Conservation (phyloP, 2,888 invertebrate genomes). For the Bhutanitis thaidina region DNA sequence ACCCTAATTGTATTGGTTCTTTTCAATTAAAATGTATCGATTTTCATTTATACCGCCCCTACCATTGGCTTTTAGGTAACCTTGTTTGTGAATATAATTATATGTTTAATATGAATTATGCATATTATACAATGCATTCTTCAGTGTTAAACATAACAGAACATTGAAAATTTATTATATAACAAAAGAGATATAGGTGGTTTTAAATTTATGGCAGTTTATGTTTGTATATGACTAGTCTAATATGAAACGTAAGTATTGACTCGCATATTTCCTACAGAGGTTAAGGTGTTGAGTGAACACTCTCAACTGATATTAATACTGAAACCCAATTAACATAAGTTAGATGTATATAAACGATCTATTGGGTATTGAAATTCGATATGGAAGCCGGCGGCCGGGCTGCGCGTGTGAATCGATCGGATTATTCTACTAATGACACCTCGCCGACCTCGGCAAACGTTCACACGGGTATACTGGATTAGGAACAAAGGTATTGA, state of each 20-base stretch:
- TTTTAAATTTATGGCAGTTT: too few species aligned
- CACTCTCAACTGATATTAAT: background rate
- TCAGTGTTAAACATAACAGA: too few species aligned
- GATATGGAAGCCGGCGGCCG: slow-evolving; percentile 38
- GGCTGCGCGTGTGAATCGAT: slow-evolving; percentile 36
- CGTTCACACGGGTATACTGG: slow-evolving; percentile 29
- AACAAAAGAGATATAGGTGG: too few species aligned
- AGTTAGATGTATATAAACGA: slow-evolving; percentile 28
- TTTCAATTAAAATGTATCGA: slow-evolving; percentile 7
- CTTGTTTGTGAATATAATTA: too few species aligned
- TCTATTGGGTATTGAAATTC: slow-evolving; percentile 34
- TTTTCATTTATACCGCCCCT: background rate
- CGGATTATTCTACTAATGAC: slow-evolving; percentile 45
- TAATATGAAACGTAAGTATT: too few species aligned
- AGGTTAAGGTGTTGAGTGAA: background rate
- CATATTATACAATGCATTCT: too few species aligned
- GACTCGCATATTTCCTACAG: too few species aligned
- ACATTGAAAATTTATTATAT: too few species aligned
- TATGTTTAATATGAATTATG: too few species aligned
- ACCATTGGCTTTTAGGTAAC: too few species aligned
- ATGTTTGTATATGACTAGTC: too few species aligned
- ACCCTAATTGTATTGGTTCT: slow-evolving; percentile 5
- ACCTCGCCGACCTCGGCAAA: slow-evolving; percentile 27
- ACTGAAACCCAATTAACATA: slow-evolving; percentile 31
- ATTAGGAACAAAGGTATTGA: slow-evolving; percentile 21